A percentile compares a stretch with the other conserved stretches of the same genome.
Conservation (phyloP, 92 coral and sea anemone species). For the Paragorgia papillata region DNA sequence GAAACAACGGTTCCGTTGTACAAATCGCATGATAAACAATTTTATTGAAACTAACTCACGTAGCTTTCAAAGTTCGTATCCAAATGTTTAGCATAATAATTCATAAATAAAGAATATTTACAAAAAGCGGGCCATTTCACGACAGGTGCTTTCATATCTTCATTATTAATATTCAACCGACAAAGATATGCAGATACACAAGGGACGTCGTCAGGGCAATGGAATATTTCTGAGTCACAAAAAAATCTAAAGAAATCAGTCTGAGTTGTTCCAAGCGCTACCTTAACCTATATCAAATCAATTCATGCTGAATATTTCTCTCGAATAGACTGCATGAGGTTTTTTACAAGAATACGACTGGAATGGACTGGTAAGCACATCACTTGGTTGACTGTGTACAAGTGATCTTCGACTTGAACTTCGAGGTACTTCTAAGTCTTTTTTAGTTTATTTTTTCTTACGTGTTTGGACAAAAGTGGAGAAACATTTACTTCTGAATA, state of each 20-base stretch:
- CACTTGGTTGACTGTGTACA: background rate
- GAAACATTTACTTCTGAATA: too few species aligned
- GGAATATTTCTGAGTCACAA: constrained; percentile 4
- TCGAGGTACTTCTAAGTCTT: too few species aligned
- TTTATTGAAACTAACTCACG: too few species aligned
- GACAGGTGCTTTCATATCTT: constrained; percentile 15
- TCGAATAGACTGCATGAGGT: too few species aligned
- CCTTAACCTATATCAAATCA: background rate
- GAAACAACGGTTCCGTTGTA: too few species aligned
- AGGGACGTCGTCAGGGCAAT: constrained; percentile 21
- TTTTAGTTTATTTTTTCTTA: too few species aligned
- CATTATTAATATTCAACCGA: background rate
- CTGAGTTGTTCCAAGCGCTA: background rate
- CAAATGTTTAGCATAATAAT: too few species aligned
- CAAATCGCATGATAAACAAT: too few species aligned
- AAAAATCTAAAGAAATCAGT: background rate
- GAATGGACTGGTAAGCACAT: background rate
- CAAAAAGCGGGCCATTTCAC: background rate
- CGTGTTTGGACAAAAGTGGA: too few species aligned
- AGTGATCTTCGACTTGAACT: background rate
- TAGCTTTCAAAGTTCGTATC: too few species aligned
- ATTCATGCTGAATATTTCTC: background rate
- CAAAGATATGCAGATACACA: constrained; percentile 1
- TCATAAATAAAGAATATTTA: background rate
- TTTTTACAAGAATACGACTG: too few species aligned